Conservation (phyloP, 2,797 vertebrate species). For the Macroramphosus scolopax region DNA sequence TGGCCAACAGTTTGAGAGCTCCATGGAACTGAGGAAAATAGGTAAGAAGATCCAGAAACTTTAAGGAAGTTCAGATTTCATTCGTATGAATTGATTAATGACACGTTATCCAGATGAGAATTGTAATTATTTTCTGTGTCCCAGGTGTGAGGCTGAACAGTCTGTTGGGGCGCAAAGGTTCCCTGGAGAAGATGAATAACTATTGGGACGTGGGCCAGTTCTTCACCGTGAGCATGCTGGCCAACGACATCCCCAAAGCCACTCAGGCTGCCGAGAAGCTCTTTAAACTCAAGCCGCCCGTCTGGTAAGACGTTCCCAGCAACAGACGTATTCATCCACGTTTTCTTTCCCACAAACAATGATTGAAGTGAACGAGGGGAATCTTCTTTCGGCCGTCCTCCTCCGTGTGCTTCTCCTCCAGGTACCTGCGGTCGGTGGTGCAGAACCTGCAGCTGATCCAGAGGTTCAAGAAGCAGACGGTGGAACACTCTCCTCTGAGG, state of each 20-base stretch:
- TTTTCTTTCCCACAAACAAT: no score
- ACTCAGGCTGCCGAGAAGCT: conserved; percentile 93
- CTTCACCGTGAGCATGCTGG: conserved; percentile 92
- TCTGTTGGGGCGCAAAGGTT: conserved; percentile 92
- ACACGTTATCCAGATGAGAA: no score
- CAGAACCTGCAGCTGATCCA: conserved; percentile 93
- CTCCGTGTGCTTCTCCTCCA: conserved; percentile 47
- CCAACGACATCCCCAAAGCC: conserved; percentile 87
- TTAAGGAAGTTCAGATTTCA: no score
- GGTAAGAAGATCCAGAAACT: conserved; percentile 74
- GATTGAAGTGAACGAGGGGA: no score
- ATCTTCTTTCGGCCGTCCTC: no score
- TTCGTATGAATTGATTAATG: no score
- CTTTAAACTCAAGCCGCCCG: conserved; percentile 93
- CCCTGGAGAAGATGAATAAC: conserved; percentile 94
- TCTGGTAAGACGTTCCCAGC: conserved; percentile 91
- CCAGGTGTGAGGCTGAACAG: conserved; percentile 91
- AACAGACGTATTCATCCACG: no score
- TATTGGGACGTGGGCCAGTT: conserved; percentile 98
- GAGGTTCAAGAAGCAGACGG: conserved; percentile 87
- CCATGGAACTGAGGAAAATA: conserved; percentile 93
- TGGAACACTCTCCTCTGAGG: conserved; percentile 85
- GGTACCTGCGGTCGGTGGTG: conserved; percentile 93
- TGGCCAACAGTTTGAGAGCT: conserved; percentile 94
- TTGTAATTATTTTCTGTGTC: not conserved